Conservation (phyloP, 1,140 invertebrate species). For the Cepaea nemoralis region DNA sequence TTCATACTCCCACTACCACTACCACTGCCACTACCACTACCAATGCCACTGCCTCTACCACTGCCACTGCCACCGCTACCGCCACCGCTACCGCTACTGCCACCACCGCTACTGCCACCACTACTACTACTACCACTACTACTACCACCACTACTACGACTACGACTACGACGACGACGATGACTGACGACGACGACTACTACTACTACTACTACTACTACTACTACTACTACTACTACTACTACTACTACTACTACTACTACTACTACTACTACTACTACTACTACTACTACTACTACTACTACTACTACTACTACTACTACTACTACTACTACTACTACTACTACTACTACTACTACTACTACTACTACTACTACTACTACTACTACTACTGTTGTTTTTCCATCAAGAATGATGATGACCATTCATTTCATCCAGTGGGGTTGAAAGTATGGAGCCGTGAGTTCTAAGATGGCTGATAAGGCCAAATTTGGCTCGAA, state of each 20-base stretch:
- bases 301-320: constrained; percentile 1
- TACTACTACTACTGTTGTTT: constrained; percentile 10
- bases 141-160: neutral
- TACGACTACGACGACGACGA: no score
- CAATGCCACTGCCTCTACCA: neutral
- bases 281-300: constrained; percentile 3
- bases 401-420: no score
- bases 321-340: constrained; percentile 7
- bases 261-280: constrained; percentile 10
- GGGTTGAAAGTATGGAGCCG: no score
- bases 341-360: constrained; percentile 10
- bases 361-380: constrained; percentile 10
- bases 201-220: constrained; percentile 1
- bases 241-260: constrained; percentile 10
- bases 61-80: neutral
- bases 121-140: no score
- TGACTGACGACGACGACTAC: neutral
- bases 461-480: no score
- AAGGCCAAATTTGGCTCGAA: no score
- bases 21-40: neutral
- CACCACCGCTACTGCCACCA: neutral
- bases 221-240: constrained; percentile 7
- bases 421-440: no score
- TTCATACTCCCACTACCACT: neutral
- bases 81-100: neutral